Evolutionary conservation across 2,888 invertebrate species (phyloP), one percentile per base, ranked within the genome.

Genomic region (Linyphia triangularis): DNA sequence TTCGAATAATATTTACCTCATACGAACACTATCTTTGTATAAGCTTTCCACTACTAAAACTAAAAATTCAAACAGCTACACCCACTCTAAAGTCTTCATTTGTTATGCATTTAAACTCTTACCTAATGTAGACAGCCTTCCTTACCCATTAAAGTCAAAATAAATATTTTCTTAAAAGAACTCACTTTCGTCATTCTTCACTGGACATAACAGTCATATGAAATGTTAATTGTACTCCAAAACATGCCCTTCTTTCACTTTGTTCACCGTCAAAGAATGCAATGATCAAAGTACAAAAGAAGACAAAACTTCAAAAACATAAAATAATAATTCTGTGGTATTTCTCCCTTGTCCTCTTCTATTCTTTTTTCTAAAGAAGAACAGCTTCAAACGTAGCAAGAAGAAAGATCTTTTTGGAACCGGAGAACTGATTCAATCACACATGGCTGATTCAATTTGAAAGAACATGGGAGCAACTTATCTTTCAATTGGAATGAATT

Each of bases 401-500:
- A 67, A 26, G 40, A 33, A 16, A 37, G 6, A 28, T 28, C 43
- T 70, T 19, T 19, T 24, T 19, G 51, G 28, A 67, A 26, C 28
- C 78, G 30, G 67, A 26, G 51, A 65, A 67, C 43, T 67, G 67
- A 79, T 79, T 79, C 78, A 79, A 79, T 79, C 65, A 67, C 26
- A 65, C 30, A 19, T 65, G 78, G 43, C 51, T 79, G 78, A 79
- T 79, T 79, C 78, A 79, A 79, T 79, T 79, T 79, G 40, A 79
- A 63, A 19, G 59, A 79, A 79, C 70, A 70, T n/a, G n/a, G 70
- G 43, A 10, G 43, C 43, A 43, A 70, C 70, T 70, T 70, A 70
- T 70, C 70, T 70, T 70, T 70, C 70, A 70, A 70, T 70, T 43
- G 70, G 28, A 70, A 43, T 43, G 70, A 70, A 70, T 70, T 70